Base-by-base conservation (phyloP, 2,797 vertebrate genomes). In the Leptodactylus fallax region DNA sequence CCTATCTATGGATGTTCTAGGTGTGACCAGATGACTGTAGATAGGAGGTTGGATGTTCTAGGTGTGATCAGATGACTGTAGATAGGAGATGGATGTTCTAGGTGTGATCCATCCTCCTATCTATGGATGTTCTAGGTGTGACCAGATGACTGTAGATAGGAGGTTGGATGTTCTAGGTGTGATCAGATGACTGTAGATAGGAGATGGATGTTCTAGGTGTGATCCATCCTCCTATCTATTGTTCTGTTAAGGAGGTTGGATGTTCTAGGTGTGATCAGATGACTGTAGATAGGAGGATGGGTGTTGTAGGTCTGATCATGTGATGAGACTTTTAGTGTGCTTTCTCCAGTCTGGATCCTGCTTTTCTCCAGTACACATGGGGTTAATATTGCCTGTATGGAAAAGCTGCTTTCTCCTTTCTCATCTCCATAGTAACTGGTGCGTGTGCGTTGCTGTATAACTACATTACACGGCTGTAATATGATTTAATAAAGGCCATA, bases 401-500 rank as follows among this genome's bases (percentile, higher is more conserved):
- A 45, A 10, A 47, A 10, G 58, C 72, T 82, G 69, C 81, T 58
- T 55, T 85, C 63, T 60, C 6, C 81, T 69, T 6, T 84, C 25
- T 23, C 49, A 65, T 86, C 23, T 58, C 85, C 85, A 89, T 89
- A 49, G 84, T 17, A 86, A 89, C 88, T 1, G 72, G 12, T 87
- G 79, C 58, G 61, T 58, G 80, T 77, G 58, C 17, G 25, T 49
- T 71, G n/a, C 78, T 14, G 21, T 60, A 14, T 89, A 88, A 88
- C 83, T 45, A 6, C 79, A 88, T 88, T 85, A 88, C 83, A 65
- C 13, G 55, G n/a, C 56, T 81, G 55, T 85, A 85, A 88, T 88
- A 88, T 88, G 78, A 88, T 88, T 85, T 85, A 76, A 88, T 88
- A 81, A 81, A 60, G 69, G 67, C 45, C 78, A 81, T 65, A 74